These are phyloP conservation scores for Equus quagga DNA, from an alignment of 2,113 vertebrate genomes.

Conservation along the genomic window DNA sequence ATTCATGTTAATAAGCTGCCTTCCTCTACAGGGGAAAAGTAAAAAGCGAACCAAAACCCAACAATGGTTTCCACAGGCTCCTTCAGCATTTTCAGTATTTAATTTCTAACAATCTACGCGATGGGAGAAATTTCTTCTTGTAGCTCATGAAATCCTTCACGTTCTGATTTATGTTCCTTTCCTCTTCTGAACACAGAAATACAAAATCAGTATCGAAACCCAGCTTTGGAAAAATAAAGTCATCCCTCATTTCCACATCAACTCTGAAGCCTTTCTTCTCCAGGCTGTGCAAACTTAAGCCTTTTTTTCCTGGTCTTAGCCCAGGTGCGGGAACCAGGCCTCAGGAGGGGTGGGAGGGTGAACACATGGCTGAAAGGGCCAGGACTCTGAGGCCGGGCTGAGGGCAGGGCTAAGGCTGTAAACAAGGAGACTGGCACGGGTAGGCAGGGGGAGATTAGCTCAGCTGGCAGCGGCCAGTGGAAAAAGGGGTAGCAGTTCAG, in stretches of 20 bases:
- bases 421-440: slow-evolving; percentile 64
- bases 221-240: slow-evolving; percentile 36
- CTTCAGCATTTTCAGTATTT: neutral
- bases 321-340: neutral
- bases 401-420: slow-evolving; percentile 63
- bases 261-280: slow-evolving; percentile 25
- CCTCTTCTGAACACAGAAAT: neutral
- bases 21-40: neutral
- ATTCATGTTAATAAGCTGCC: neutral
- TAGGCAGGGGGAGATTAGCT: neutral
- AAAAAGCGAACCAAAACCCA: slow-evolving; percentile 5
- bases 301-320: neutral
- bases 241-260: neutral
- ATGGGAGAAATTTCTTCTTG: neutral
- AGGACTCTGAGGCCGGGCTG: neutral
- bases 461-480: slow-evolving; percentile 59
- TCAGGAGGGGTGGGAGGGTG: neutral
- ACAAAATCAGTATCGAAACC: neutral
- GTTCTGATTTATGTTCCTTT: slow-evolving; percentile 31
- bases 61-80: neutral
- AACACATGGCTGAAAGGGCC: neutral
- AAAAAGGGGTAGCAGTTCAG: slow-evolving; percentile 50
- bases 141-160: neutral
- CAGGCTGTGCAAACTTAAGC: neutral
- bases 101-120: neutral